Base-by-base conservation (phyloP, 2,888 invertebrate species). In the Ptychoptera contaminata region DNA sequence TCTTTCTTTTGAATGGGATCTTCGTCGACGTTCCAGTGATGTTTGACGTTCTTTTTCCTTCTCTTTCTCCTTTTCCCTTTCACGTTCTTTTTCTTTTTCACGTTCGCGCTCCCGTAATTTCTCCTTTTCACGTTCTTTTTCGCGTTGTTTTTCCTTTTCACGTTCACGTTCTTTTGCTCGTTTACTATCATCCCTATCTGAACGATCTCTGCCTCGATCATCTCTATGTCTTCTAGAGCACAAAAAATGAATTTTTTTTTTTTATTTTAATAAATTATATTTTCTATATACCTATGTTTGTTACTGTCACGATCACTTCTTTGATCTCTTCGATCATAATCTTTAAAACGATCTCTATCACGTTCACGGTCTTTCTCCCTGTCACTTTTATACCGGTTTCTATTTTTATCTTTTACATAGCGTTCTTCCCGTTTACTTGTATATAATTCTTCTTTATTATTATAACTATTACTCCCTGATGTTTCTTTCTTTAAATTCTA, bases 41-140 rank as follows among this genome's bases (percentile, higher is more conserved):
- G 45, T 34, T 40, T 43, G 32, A 34, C 50, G 52, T 48, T 63
- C 62, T 34, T 62, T 55, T 43, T 62, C 48, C 8, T 42, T 37
- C 14, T 42, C 37, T 15, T 42, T 37, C 10, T 51, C 49, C 32
- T 50, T 48, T 16, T 51, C 62, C 5, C 62, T 55, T 45, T 61
- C 59, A 4, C 61, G 53, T 14, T 61, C 59, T n/a, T 58, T 11
- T 8, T 35, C 35, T 11, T n/a, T 9, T 14, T 36, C 36, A 2
- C 12, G 11, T 12, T 36, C 35, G n/a, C 35, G 34, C 16, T 42
- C 35, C 1, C 42, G 34, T 23, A 34, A 15, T 6, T 16, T 23
- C 16, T 42, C 42, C 11, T 12, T 40, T 16, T 40, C 40, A 30
- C 31, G 29, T 30, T 30, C 15, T 30, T 31, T 23, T 14, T 40